Base-by-base conservation (phyloP, 2,113 vertebrate species). In the Rhabdornis inornatus region DNA sequence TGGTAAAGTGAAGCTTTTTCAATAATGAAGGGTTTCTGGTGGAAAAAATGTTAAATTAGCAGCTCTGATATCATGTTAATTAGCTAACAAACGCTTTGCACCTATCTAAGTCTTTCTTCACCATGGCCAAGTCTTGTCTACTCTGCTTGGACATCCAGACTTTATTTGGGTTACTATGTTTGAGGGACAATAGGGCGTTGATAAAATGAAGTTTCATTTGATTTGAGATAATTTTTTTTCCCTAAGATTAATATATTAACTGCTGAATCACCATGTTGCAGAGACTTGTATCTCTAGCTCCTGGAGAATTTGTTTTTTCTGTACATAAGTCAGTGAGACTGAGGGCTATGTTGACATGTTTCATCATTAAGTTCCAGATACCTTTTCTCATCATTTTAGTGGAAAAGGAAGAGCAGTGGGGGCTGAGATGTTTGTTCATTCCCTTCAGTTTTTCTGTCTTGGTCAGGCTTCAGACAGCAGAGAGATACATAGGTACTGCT, bases 1-100 rank as follows among this genome's bases (percentile, higher is more conserved):
- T 96, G 99, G 99, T 99, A 98, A 95, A 94, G 89, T 95, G 81
- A 93, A 90, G 90, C 60, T 85, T 92, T 94, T 91, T 94, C 60
- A 68, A 55, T 91, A 91, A 92, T 63, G 21, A 79, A 35, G 59
- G 27, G 69, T 90, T 97, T 97, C 61, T 79, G 40, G 13, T 93
- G 69, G 52, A 65, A 64, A 91, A 69, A 79, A 35, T 52, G 35
- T 93, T 87, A 31, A 76, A 94, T 82, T 76, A 79, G 21, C 33
- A 79, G 28, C 39, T 95, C 14, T 91, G 31, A 30, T 92, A 19
- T 70, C 85, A 37, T 63, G 12, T 70, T 87, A 44, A 91, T 79
- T 57, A 63, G 18, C 37, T 74, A 90, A 86, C n/a, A 92, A 82
- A 86, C 2, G 9, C 7, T 83, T 82, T 87, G 28, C 2, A 0